Evolutionary conservation across 2,113 vertebrate species (phyloP), one percentile per base, ranked within the genome.

Genomic region (Hippocampus barbouri): DNA sequence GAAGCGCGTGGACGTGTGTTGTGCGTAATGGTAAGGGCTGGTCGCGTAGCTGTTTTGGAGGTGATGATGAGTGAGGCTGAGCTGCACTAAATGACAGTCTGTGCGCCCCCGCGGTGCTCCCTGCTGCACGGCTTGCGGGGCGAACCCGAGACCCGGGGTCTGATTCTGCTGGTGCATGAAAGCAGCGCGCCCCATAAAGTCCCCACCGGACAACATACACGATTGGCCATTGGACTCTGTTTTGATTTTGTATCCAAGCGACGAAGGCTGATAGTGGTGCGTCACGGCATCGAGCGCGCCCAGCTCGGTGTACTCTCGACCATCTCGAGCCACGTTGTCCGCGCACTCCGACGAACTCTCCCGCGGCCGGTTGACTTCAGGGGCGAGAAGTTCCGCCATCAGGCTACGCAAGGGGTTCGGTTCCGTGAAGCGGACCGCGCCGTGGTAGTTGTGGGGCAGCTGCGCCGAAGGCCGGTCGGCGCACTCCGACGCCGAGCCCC

Each of bases 351-450:
- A 80, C 8, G 80, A 78, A 11, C 84, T 63, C 41, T 94, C 83
- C n/a, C 75, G 76, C 2, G 83, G 76, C 77, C 90, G 93, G 66
- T 57, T 74, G 25, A 93, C 68, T 11, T 93, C 93, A 8, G 94
- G 88, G 0, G 93, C 92, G 23, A 96, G 92, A n/a, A 97, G 90
- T 92, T 97, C 95, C 20, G 92, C 94, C 85, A 97, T 93, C 43
- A 96, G 92, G 80, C 95, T 94, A 74, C 92, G 91, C 23, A 90
- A 85, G 0, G 94, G 92, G 51, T 86, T 87, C 0, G 90, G 78
- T 16, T 81, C 79, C 0, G 79, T 8, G 45, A 91, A 94, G 70
- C 70, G 73, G 71, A 73, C 47, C 67, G 76, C 43, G 10, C 72
- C 53, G 15, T 73, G 68, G 77, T 79, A 87, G 67, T 66, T 61